Conservation (phyloP, 2,797 vertebrate species). For the Tangara arthus region DNA sequence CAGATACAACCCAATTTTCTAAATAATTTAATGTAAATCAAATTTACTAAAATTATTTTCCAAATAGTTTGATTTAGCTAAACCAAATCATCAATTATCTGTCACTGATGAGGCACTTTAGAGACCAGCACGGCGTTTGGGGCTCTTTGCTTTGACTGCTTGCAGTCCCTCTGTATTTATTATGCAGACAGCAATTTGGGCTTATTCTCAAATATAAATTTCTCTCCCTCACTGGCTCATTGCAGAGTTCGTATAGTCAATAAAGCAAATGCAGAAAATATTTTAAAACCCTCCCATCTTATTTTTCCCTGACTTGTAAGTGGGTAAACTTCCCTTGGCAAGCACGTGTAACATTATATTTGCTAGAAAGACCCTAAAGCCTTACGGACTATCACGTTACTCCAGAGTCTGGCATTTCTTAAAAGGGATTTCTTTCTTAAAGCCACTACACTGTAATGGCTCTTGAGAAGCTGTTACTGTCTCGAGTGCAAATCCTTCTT, state of each 20-base stretch:
- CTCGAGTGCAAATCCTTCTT: constrained; percentile 66
- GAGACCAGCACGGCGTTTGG: background rate
- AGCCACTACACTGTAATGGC: constrained; percentile 59
- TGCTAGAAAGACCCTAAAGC: background rate
- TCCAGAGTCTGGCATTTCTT: constrained; percentile 61
- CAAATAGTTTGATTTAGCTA: background rate
- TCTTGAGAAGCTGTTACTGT: constrained; percentile 68
- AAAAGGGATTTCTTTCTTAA: constrained; percentile 63
- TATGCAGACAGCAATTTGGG: background rate
- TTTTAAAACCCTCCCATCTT: background rate
- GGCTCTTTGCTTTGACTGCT: background rate
- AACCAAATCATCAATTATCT: background rate
- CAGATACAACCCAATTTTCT: background rate
- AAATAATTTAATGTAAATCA: background rate
- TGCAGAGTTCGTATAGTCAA: background rate
- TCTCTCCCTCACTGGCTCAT: background rate
- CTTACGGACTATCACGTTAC: constrained; percentile 3
- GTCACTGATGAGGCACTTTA: background rate
- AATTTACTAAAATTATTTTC: background rate
- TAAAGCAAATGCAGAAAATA: background rate
- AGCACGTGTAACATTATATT: background rate
- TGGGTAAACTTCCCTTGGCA: background rate
- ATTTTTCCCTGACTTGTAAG: background rate
- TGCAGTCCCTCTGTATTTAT: background rate
- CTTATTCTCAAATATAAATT: background rate